Conservation (phyloP, 2,888 invertebrate species). For the Microdon myrmicae region DNA sequence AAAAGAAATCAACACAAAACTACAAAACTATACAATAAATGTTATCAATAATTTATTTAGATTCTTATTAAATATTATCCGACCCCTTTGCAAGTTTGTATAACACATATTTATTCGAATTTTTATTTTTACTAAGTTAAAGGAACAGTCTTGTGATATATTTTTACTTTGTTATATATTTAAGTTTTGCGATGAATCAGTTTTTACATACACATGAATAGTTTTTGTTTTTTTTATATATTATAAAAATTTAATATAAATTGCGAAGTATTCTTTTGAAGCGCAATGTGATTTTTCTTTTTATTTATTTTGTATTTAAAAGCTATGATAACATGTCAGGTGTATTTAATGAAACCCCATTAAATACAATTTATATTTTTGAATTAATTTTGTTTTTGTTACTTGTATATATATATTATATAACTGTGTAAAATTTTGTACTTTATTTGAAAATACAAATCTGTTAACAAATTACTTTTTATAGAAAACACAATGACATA, state of each 20-base stretch:
- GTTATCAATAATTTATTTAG: background rate
- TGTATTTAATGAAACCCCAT: conserved; percentile 28
- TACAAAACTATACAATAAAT: conserved; percentile 1
- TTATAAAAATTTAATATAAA: conserved; percentile 1
- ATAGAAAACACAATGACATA: too few species aligned
- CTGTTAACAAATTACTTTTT: too few species aligned
- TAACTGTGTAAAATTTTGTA: too few species aligned
- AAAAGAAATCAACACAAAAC: conserved; percentile 3
- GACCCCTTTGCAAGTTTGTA: too few species aligned
- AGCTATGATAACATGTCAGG: conserved; percentile 30
- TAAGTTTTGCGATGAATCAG: conserved; percentile 2
- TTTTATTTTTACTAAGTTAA: conserved; percentile 11
- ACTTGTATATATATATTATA: too few species aligned
- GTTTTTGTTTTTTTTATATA: background rate
- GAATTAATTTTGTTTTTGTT: too few species aligned
- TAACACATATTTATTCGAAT: too few species aligned
- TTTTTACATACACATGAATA: conserved; percentile 9
- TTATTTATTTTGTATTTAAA: conserved; percentile 18
- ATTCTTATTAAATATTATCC: too few species aligned
- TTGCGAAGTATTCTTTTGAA: conserved; percentile 16
- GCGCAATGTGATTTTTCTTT: conserved; percentile 38
- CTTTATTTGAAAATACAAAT: too few species aligned
- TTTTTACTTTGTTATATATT: conserved; percentile 16
- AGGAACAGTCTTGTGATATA: conserved; percentile 42
- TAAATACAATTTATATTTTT: too few species aligned